Evolutionary conservation across 2,113 vertebrate genomes (phyloP).

Genomic region (Lagopus muta): DNA sequence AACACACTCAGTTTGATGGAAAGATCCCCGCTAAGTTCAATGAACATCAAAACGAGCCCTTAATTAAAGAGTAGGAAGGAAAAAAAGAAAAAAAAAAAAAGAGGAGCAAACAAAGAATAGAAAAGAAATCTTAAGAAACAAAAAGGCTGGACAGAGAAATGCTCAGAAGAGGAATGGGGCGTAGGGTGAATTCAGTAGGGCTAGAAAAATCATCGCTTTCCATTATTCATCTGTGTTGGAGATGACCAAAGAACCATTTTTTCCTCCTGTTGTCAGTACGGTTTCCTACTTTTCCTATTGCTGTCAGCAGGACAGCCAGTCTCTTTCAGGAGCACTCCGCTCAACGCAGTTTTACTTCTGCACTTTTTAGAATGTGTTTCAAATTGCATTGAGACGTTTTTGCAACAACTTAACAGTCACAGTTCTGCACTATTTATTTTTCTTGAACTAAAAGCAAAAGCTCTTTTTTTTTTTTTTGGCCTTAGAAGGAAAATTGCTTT

Average conservation of each 20-base stretch:
- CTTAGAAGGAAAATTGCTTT: background rate
- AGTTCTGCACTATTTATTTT: background rate
- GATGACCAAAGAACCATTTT: background rate
- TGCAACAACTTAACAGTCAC: background rate
- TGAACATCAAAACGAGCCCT: slow-evolving; percentile 40
- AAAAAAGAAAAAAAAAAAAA: too few species aligned
- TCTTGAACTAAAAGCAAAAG: background rate
- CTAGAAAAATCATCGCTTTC: background rate
- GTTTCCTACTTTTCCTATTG: background rate
- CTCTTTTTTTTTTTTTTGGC: background rate
- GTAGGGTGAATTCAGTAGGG: background rate
- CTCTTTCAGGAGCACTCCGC: background rate
- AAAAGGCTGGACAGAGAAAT: background rate
- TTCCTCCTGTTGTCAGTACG: background rate
- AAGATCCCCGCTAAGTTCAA: slow-evolving; percentile 50
- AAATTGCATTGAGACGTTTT: background rate
- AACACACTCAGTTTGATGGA: slow-evolving; percentile 48
- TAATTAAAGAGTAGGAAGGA: slow-evolving; percentile 25
- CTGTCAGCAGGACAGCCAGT: background rate
- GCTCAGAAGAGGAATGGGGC: background rate
- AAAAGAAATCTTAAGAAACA: background rate
- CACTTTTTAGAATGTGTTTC: background rate
- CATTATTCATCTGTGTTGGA: background rate
- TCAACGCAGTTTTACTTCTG: background rate
- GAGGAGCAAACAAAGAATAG: background rate